Base-by-base conservation (phyloP, 2,113 vertebrate species). In the Caracal caracal region DNA sequence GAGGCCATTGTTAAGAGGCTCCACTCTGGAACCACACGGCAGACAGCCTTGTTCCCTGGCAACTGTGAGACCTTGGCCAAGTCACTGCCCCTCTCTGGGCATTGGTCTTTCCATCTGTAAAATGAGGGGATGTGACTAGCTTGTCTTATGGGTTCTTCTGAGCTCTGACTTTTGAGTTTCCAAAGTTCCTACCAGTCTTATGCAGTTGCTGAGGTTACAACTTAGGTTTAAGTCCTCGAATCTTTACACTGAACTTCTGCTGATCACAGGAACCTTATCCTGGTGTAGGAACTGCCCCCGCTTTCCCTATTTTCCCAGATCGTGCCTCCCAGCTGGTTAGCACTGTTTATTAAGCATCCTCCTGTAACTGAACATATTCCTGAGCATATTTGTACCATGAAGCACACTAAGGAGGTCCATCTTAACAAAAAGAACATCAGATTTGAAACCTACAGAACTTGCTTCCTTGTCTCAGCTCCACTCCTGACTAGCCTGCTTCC, bases 291-390 rank as follows among this genome's bases (percentile, higher is more conserved):
- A 12, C 43, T 10, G n/a, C 3, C 22, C 22, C 33, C 1, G 40
- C 22, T 33, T 24, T 33, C n/a, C 22, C 37, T 53, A 0, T 15
- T 43, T 73, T 13, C 66, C 43, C n/a, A 24, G 68, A 53, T 37
- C 78, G 33, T 49, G 53, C 37, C 22, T 59, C 43, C n/a, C 16
- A 24, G 20, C 5, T 10, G 30, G 33, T 63, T 8, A 73, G 71
- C 43, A 15, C 43, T 0, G 0, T 40, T 65, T 35, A 3, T 61
- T 79, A 47, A 88, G 30, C n/a, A 47, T 2, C 6, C 20, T 30
- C 16, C 2, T 24, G 1, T 2, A 15, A 16, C 24, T 16, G n/a
- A n/a, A 1, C 65, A 12, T 2, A 1, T 49, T 6, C 37, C 65
- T n/a, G 43, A 49, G n/a, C 61, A 24, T 12, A 22, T 24, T 19